Evolutionary conservation across 2,888 invertebrate species (phyloP), one percentile per base, ranked within the genome.

Genomic region (Ormyrus pomaceus): DNA sequence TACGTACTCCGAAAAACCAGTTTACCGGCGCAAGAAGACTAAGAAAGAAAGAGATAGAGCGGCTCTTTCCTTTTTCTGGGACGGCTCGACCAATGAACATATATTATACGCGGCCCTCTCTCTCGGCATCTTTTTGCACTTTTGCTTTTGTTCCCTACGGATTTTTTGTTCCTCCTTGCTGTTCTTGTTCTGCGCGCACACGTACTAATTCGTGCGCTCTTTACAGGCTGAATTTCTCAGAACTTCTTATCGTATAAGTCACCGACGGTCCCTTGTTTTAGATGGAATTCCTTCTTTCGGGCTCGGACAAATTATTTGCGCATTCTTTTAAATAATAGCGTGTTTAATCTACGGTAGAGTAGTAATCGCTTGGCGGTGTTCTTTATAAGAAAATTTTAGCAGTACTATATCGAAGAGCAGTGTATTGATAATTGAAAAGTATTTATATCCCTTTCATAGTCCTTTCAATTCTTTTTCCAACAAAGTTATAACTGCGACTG

Each of bases 1-100:
- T 48, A 48, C 53, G 13, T 56, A 64, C 56, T 19, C 59, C 59
- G 53, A 46, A 46, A 69, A 76, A 76, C 75, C 68, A 53, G 75
- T 75, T 75, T 61, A 10, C 19, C 19, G 56, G 6, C 4, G 45
- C 19, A n/a, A 13, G 9, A 11, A 61, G 19, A 46, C 19, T 2
- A 45, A 46, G 13, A 19, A 19, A 64, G 50, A 48, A 8, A 66
- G 10, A 55, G 61, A 69, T 6, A 62, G 19, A 59, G 13, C 0
- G 6, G 8, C 1, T 8, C 48, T 6, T 53, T 56, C 56, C 6
- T 65, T 56, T 64, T 58, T 74, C 65, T 46, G 11, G 53, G 6
- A 34, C 10, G 45, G 69, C 73, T 69, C 61, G 62, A 56, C 76
- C 76, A 77, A 77, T 77, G 62, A 55, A 61, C 45, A 51, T 66